Percentiles rank a stretch among this genome's conserved stretches.
Conservation (phyloP, 2,888 invertebrate species). For the Zele albiditarsus region DNA sequence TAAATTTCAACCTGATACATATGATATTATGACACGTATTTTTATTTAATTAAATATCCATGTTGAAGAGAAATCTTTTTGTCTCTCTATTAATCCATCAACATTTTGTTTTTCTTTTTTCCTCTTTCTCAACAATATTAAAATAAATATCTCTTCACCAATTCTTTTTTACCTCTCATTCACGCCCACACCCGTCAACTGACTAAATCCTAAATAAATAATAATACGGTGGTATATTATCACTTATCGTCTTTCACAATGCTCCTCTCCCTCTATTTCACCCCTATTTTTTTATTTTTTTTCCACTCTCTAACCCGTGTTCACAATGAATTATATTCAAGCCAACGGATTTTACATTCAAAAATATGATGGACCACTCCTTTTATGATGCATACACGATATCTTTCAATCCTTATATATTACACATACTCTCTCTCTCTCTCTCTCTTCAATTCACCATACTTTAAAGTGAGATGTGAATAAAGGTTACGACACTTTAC, state of each 20-base stretch:
- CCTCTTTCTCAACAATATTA: too few relatives aligned
- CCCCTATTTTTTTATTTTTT: neutral
- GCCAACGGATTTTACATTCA: slow-evolving; percentile 37
- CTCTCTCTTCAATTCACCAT: neutral
- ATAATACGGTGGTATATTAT: slow-evolving; percentile 29
- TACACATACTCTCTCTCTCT: neutral
- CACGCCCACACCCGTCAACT: too few relatives aligned
- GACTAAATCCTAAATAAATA: neutral
- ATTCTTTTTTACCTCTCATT: too few relatives aligned
- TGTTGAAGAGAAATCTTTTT: too few relatives aligned
- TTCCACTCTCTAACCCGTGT: slow-evolving; percentile 1
- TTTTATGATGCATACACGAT: slow-evolving; percentile 14
- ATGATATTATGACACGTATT: neutral
- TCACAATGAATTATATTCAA: slow-evolving; percentile 37
- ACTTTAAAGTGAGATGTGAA: neutral
- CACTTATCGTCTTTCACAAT: slow-evolving; percentile 37
- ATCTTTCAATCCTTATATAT: slow-evolving; percentile 21
- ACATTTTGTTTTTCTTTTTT: too few relatives aligned
- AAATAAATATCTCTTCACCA: too few relatives aligned
- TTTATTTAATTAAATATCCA: neutral
- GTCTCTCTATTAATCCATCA: too few relatives aligned
- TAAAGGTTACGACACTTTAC: neutral
- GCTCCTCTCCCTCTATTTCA: neutral
- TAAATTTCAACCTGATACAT: neutral
- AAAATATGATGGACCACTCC: slow-evolving; percentile 39